phyloP scores from a whole-genome alignment of 2,888 invertebrate species.

The Rhagophthalmus giganteus region DNA sequence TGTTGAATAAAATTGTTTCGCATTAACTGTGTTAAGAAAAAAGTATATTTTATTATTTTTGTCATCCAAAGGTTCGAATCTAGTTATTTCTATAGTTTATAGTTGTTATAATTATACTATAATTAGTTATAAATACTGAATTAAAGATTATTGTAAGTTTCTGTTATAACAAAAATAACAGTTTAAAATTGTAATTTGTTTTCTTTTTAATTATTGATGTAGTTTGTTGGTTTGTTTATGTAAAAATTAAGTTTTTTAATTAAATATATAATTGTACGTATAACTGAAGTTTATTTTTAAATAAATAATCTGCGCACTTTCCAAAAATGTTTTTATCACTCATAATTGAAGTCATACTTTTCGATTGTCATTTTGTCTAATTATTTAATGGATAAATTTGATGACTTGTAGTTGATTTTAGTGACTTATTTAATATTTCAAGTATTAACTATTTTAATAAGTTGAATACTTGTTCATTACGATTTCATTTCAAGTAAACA shows the following conservation, averaged over 20 bases:
- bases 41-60: slow-evolving; percentile 22
- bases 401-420: too few relatives aligned
- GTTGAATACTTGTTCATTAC: too few relatives aligned
- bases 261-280: too few relatives aligned
- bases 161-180: slow-evolving; percentile 6
- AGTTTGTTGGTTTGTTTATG: slow-evolving; percentile 28
- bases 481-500: too few relatives aligned
- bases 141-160: slow-evolving; percentile 11
- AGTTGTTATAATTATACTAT: slow-evolving; percentile 8
- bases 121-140: slow-evolving; percentile 10
- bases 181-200: slow-evolving; percentile 19
- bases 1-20: slow-evolving; percentile 20
- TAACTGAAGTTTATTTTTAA: too few relatives aligned
- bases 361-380: too few relatives aligned
- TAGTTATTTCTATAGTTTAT: slow-evolving; percentile 28
- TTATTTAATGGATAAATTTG: too few relatives aligned
- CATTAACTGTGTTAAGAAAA: slow-evolving; percentile 20
- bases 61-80: slow-evolving; percentile 35
- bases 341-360: too few relatives aligned
- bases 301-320: too few relatives aligned
- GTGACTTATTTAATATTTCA: too few relatives aligned
- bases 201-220: slow-evolving; percentile 12
- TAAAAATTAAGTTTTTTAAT: slow-evolving; percentile 15
- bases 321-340: too few relatives aligned
- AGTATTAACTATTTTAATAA: too few relatives aligned